Conservation (phyloP, 2,797 vertebrate genomes). For the Lycodopsis pacificus region DNA sequence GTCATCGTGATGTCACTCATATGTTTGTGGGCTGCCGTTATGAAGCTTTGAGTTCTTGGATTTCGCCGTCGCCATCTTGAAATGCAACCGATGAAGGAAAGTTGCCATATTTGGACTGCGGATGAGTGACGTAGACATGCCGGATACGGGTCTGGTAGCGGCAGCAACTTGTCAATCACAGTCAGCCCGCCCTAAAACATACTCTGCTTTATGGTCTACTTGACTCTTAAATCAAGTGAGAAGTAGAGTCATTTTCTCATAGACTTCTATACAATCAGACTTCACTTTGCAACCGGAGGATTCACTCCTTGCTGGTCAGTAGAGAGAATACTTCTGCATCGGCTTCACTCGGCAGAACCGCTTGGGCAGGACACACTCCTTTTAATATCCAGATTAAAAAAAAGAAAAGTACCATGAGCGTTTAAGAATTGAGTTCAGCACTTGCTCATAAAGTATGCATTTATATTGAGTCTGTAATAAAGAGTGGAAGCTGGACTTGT, state of each 20-base stretch:
- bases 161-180: background rate
- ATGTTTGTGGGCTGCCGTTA: background rate
- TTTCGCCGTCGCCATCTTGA: no score
- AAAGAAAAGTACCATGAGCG: background rate
- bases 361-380: background rate
- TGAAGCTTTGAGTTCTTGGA: no score
- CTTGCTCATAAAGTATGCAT: background rate
- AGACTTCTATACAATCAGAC: no score
- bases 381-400: background rate
- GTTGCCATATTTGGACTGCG: background rate
- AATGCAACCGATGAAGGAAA: background rate
- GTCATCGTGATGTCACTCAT: no score
- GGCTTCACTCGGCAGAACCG: background rate
- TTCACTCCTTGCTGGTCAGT: background rate
- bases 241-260: no score
- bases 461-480: conserved; percentile 1
- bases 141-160: no score
- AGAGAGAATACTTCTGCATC: background rate
- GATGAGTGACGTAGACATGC: no score
- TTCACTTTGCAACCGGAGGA: no score
- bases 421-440: background rate
- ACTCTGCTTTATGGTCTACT: background rate
- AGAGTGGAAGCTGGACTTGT: background rate
- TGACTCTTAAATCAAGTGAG: background rate
- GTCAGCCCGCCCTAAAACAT: background rate